A percentile compares a stretch with the other conserved stretches of the same genome.
These are phyloP conservation scores for Hylaeus anthracinus DNA, from an alignment of 1,140 invertebrate species.

Conservation along the genomic window DNA sequence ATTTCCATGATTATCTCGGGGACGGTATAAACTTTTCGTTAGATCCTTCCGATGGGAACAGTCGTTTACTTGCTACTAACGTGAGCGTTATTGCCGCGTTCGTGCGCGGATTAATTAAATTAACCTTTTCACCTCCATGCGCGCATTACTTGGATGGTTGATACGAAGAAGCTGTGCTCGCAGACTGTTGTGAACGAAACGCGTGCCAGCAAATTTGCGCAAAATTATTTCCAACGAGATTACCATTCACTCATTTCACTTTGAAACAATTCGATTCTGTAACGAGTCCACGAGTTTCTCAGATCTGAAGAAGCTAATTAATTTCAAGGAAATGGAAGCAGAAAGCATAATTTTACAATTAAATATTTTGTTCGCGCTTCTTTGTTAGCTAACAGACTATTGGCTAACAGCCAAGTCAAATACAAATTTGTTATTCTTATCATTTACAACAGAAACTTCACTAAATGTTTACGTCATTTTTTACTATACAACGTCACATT, in stretches of 20 bases:
- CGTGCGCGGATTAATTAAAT: slow-evolving; percentile 53
- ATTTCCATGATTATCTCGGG: slow-evolving; percentile 41
- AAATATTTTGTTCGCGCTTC: too few relatives aligned
- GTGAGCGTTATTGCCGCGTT: slow-evolving; percentile 23
- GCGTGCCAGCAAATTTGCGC: not conserved
- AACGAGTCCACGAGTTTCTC: not conserved
- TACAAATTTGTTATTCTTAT: too few relatives aligned
- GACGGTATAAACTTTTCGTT: slow-evolving; percentile 32
- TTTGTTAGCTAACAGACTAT: too few relatives aligned
- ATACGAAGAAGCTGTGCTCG: slow-evolving; percentile 14
- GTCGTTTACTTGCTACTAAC: slow-evolving; percentile 31
- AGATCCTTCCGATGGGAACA: slow-evolving; percentile 26
- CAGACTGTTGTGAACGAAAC: not conserved
- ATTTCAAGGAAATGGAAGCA: too few relatives aligned
- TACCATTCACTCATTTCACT: not conserved
- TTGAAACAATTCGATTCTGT: not conserved
- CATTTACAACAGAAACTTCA: too few relatives aligned
- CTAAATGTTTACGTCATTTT: too few relatives aligned
- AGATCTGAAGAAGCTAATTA: too few relatives aligned
- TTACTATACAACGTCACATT: too few relatives aligned
- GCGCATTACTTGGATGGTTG: slow-evolving; percentile 42
- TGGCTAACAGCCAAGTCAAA: too few relatives aligned
- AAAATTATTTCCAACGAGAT: slow-evolving; percentile 1
- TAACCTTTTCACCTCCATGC: slow-evolving; percentile 41
- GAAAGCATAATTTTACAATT: too few relatives aligned